Evolutionary conservation across 2,888 invertebrate genomes (phyloP).

Genomic region (Capitulum mitella): DNA sequence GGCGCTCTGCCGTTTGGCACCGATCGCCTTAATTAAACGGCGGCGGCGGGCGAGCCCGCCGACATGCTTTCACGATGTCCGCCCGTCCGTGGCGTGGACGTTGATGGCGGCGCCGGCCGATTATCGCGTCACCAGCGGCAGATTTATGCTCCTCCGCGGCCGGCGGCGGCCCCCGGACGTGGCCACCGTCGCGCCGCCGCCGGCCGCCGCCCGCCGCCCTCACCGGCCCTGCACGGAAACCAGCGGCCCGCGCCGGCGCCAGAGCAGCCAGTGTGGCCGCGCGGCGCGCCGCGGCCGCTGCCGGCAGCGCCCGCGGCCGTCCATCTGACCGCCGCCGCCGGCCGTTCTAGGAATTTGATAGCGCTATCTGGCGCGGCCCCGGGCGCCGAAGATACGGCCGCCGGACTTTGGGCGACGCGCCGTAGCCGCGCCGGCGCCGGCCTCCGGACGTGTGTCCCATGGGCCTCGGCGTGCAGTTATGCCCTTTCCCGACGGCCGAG

Average conservation of each 20-base stretch:
- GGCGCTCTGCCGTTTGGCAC: no score
- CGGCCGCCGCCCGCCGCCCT: not conserved
- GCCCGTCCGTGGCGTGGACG: not conserved
- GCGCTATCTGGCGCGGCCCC: no score
- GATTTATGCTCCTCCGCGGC: not conserved
- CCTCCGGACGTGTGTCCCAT: no score
- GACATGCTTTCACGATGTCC: not conserved
- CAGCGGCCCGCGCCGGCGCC: not conserved
- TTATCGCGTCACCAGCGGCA: not conserved
- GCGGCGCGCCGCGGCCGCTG: not conserved
- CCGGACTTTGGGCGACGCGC: not conserved
- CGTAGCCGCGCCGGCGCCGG: not conserved
- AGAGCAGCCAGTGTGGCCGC: no score
- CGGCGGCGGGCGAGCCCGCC: not conserved
- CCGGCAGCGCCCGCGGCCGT: not conserved
- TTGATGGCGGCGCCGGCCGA: not conserved
- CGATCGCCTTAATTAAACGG: not conserved
- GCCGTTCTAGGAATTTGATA: no score
- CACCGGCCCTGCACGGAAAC: not conserved
- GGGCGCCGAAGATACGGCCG: not conserved
- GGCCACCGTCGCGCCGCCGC: not conserved
- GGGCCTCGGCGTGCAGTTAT: not conserved
- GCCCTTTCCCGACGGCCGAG: not conserved
- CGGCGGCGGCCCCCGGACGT: not conserved
- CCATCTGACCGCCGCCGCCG: no score